phyloP scores from a whole-genome alignment of 2,113 vertebrate genomes.

The Polypterus senegalus region DNA sequence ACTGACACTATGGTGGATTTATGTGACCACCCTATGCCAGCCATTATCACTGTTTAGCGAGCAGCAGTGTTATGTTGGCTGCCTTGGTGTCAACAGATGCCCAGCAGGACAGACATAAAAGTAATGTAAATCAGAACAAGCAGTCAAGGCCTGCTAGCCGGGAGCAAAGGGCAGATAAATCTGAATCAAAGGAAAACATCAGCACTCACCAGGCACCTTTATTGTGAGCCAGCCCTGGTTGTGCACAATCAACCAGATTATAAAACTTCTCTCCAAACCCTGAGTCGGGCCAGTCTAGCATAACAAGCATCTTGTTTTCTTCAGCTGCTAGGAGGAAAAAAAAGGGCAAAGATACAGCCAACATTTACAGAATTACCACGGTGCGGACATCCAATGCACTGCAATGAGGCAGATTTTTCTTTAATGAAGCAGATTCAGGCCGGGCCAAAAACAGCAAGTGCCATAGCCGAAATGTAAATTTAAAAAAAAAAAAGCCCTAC shows the following conservation, averaged over 20 bases:
- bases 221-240: no score
- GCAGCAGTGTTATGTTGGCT: not conserved
- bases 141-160: constrained; percentile 25
- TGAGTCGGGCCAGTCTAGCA: constrained; percentile 36
- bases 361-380: constrained; percentile 43
- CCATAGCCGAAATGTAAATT: constrained; percentile 63
- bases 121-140: constrained; percentile 13
- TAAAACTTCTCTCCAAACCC: no score
- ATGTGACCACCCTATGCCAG: no score
- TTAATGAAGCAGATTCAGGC: constrained; percentile 55
- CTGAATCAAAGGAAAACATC: constrained; percentile 18
- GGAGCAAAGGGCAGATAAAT: constrained; percentile 31
- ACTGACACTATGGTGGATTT: no score
- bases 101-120: not conserved
- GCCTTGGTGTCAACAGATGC: not conserved
- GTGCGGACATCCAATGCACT: constrained; percentile 29
- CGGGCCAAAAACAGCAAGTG: constrained; percentile 67
- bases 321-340: constrained; percentile 46
- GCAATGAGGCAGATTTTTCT: constrained; percentile 55
- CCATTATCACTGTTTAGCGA: no score
- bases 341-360: constrained; percentile 26
- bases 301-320: constrained; percentile 47
- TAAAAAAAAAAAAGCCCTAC: constrained; percentile 53
- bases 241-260: no score
- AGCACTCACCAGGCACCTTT: constrained; percentile 1